A percentile compares a stretch with the other conserved stretches of the same genome.
Conservation (phyloP, 2,797 vertebrate species). For the Semaprochilodus insignis region DNA sequence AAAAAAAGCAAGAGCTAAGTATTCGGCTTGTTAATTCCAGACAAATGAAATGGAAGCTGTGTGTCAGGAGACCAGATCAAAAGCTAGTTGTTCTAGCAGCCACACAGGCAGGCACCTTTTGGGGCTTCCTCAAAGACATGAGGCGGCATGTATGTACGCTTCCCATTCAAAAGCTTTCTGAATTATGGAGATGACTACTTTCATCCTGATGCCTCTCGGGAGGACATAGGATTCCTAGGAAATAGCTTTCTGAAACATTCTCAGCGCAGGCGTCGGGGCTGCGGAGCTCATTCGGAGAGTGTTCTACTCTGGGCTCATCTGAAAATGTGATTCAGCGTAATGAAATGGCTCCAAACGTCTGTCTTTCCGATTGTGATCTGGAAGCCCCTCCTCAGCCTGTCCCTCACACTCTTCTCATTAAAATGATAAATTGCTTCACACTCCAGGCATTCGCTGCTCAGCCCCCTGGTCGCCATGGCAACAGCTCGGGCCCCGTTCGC, state of each 20-base stretch:
- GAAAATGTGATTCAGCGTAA: slow-evolving; percentile 6
- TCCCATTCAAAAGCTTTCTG: not conserved
- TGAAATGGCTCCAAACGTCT: slow-evolving; percentile 24
- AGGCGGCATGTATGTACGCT: not conserved
- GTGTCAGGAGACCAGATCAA: slow-evolving; percentile 16
- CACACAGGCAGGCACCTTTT: not conserved
- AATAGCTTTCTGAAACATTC: not conserved
- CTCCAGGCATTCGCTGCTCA: slow-evolving; percentile 48
- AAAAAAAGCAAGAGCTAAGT: not conserved
- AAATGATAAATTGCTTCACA: slow-evolving; percentile 69
- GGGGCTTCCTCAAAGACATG: not conserved
- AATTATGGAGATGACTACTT: not conserved
- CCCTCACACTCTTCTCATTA: slow-evolving; percentile 60
- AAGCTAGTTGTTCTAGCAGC: not conserved
- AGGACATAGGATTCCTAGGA: not conserved
- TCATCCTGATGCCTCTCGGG: slow-evolving; percentile 5
- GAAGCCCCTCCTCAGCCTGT: slow-evolving; percentile 36
- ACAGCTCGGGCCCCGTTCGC: slow-evolving; percentile 62
- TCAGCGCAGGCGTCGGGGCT: not conserved
- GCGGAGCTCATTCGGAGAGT: not conserved
- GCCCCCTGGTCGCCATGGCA: slow-evolving; percentile 69
- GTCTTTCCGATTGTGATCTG: slow-evolving; percentile 41
- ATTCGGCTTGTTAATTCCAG: not conserved
- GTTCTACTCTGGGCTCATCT: slow-evolving; percentile 19
- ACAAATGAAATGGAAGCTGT: not conserved